Percentiles rank a stretch among this genome's conserved stretches.
These are phyloP conservation scores for Equus quagga DNA, from an alignment of 2,113 vertebrate species.

Conservation along the genomic window DNA sequence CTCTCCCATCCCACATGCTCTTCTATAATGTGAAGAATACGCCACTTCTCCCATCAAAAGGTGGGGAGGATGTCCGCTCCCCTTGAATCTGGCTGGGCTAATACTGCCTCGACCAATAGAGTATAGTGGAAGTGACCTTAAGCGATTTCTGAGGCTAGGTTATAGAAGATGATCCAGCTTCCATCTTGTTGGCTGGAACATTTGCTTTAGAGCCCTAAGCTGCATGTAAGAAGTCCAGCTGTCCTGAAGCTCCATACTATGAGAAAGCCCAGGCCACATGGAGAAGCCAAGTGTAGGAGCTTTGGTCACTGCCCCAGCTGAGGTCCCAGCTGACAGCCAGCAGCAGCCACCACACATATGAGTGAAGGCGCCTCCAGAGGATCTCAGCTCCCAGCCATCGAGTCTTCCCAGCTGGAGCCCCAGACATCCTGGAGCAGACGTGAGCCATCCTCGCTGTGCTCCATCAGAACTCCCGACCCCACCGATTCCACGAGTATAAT, in stretches of 20 bases:
- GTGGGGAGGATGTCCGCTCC: neutral
- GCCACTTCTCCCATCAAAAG: neutral
- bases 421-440: neutral
- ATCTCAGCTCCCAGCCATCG: neutral
- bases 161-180: neutral
- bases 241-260: neutral
- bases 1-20: neutral
- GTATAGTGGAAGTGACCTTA: neutral
- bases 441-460: neutral
- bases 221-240: neutral
- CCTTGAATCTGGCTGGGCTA: neutral
- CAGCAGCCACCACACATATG: neutral
- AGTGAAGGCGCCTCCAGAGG: neutral
- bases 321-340: neutral
- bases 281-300: neutral
- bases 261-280: neutral
- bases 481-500: neutral
- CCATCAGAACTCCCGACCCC: constrained; percentile 3
- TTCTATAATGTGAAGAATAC: neutral
- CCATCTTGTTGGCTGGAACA: neutral
- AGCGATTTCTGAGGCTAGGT: constrained; percentile 16
- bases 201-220: neutral
- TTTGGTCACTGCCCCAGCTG: neutral
- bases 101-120: neutral
- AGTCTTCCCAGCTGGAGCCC: neutral